Evolutionary conservation across 1,140 invertebrate species (phyloP), one percentile per base, ranked within the genome.

Genomic region (Drosophila sp.): DNA sequence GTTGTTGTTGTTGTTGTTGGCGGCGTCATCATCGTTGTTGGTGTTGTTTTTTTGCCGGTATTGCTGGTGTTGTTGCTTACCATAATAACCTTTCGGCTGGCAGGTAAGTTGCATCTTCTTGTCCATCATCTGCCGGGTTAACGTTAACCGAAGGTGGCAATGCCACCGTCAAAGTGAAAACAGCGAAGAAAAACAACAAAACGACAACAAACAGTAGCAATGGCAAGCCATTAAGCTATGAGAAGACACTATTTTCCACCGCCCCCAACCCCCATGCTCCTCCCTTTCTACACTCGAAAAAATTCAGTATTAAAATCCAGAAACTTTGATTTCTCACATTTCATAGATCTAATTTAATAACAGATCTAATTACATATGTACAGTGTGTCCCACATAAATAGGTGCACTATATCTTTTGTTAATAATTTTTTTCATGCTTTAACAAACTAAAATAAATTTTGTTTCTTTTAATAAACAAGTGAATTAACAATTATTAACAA

Each of bases 191-290:
- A 76, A 66, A 76, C 27, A 55, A 38, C 50, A 79, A 74, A 78
- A 78, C 64, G 56, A 50, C 67, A 71, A 60, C 62, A 76, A 69
- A 82, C 80, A 83, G 75, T 79, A 82, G 76, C 80, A 83, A 69
- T 70, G 35, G 50, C 65, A 66, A 58, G 60, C 79, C 70, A 89
- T 83, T 83, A 86, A 70, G 84, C 83, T 78, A 87, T 86, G 82
- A 87, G 82, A 86, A 86, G 82, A 87, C 82, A 76, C 72, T 79
- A 87, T 82, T 79, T 79, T 38, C 11, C 35, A 30, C 25, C 56
- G 17, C 30, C 30, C 6, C 33, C 4, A 5, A 1, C 11, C 11
- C 10, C 11, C 27, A 7, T 47, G 23, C 17, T 47, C 25, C 23
- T 47, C 7, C 44, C 25, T 27, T 50, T 10, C 44, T 50, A 10